phyloP scores from a whole-genome alignment of 1,140 invertebrate genomes.

The Chelonus insularis region DNA sequence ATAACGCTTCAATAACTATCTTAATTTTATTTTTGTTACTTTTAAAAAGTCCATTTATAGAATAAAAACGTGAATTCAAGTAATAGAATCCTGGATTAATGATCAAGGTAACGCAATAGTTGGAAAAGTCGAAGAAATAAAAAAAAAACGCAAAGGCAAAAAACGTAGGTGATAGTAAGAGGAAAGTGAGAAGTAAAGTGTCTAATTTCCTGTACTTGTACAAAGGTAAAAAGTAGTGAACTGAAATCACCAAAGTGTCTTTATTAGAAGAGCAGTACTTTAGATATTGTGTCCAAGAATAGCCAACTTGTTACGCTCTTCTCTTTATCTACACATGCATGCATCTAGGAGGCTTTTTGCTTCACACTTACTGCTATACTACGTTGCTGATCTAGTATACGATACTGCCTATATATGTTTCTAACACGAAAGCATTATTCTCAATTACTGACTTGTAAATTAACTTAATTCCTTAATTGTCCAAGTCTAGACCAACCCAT shows the following conservation, averaged over 20 bases:
- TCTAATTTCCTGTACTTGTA: conserved; percentile 8
- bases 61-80: conserved; percentile 2
- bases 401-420: too few species aligned
- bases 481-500: background rate
- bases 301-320: conserved; percentile 7
- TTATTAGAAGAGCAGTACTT: conserved; percentile 8
- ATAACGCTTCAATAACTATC: background rate
- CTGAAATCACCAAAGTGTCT: conserved; percentile 11
- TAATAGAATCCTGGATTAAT: conserved; percentile 7
- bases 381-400: too few species aligned
- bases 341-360: too few species aligned
- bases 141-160: background rate
- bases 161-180: background rate
- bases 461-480: conserved; percentile 9
- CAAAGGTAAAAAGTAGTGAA: background rate
- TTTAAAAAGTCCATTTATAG: background rate
- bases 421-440: background rate
- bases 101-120: background rate
- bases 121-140: background rate
- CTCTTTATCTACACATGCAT: too few species aligned
- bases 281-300: background rate
- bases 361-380: too few species aligned
- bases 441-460: conserved; percentile 4
- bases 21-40: too few species aligned
- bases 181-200: conserved; percentile 5